Base-by-base conservation (phyloP, 2,797 vertebrate genomes). In the Gambelia wislizenii region DNA sequence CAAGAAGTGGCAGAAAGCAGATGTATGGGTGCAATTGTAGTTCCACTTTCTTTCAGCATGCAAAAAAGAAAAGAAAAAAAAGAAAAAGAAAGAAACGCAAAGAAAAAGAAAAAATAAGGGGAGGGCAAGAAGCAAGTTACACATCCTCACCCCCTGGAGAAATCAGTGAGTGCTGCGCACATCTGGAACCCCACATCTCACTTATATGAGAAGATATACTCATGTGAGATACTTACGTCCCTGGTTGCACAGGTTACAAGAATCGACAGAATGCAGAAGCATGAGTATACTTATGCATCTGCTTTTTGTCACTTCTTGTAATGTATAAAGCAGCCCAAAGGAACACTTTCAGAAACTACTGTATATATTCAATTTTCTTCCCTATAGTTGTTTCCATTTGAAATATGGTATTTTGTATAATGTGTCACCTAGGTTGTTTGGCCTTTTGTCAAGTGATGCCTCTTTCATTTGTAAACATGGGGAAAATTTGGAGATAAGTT, bases 401-500 rank as follows among this genome's bases (percentile, higher is more conserved):
- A 88, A 94, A 90, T 75, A 88, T 9, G 67, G 13, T 44, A 14
- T 54, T 33, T 0, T 91, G 2, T 88, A n/a, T 94, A 85, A 92
- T 59, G 56, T 54, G 89, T 93, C 81, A 79, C 42, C 42, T 83
- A 52, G 56, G 33, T 91, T 87, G 91, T 64, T 49, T 93, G 80
- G 42, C 83, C 81, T 92, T 82, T 81, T 92, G 39, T 89, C n/a
- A 90, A 78, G 52, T 81, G 79, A 87, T 84, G 59, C 83, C 49
- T 69, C 30, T 1, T 47, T 67, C 3, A 36, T 92, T 91, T 77
- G 30, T 90, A 91, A 93, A 85, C 12, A 42, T 78, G 70, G 13
- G 39, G 81, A 89, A 86, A 54, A 56, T 56, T 91, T 90, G 92
- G 88, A 87, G 8, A 5, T 54, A 92, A 91, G 54, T 83, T 87